Conservation (phyloP, 2,888 invertebrate species). For the Caenorhabditis virilis region DNA sequence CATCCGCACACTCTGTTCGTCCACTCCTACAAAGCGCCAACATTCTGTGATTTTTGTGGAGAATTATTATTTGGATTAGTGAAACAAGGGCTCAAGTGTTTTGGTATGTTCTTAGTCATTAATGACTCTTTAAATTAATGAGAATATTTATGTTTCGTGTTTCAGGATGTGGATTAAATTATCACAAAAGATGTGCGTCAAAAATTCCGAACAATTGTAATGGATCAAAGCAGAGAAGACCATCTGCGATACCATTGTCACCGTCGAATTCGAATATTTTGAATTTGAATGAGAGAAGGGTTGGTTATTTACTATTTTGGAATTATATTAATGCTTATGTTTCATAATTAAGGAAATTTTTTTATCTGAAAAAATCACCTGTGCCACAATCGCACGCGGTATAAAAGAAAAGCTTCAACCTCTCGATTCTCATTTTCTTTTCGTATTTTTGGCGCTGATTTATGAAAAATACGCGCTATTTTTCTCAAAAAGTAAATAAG, state of each 20-base stretch:
- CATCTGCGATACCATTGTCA: conserved; percentile 70
- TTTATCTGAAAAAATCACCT: too few relatives aligned
- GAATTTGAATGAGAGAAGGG: conserved; percentile 43
- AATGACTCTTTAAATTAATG: neutral
- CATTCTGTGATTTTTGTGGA: conserved; percentile 99
- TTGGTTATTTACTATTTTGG: conserved; percentile 12
- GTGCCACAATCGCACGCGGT: too few relatives aligned
- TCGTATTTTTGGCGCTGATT: too few relatives aligned
- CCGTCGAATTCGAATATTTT: conserved; percentile 63
- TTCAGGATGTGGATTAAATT: conserved; percentile 94
- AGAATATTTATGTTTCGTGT: conserved; percentile 31
- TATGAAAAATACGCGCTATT: too few relatives aligned
- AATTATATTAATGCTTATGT: neutral
- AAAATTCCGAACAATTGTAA: conserved; percentile 97
- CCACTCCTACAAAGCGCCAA: conserved; percentile 97
- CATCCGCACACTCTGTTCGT: conserved; percentile 91
- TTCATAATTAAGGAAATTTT: neutral
- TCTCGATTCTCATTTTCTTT: too few relatives aligned
- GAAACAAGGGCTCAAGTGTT: conserved; percentile 96
- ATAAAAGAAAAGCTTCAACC: too few relatives aligned
- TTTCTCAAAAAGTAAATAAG: neutral
- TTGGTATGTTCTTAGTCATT: conserved; percentile 76
- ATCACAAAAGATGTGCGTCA: conserved; percentile 90
- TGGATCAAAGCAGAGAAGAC: conserved; percentile 71
- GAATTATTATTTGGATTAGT: conserved; percentile 98